These are phyloP conservation scores for Gymnocypris eckloni DNA, from an alignment of 2,797 vertebrate species.

Conservation along the genomic window DNA sequence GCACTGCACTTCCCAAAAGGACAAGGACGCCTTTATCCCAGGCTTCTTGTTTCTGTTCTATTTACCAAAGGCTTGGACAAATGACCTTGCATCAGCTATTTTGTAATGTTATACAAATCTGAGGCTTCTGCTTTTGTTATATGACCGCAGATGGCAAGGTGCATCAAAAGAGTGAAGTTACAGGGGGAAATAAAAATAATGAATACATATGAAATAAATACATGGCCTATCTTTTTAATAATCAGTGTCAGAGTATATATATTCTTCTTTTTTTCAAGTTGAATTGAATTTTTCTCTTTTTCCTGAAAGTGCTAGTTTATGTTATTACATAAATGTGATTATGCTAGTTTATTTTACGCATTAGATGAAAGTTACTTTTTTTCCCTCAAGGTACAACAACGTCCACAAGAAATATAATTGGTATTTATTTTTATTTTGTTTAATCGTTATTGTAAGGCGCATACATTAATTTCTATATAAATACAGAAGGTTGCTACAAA, in stretches of 20 bases:
- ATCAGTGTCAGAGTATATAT: background rate
- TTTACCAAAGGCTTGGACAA: constrained; percentile 51
- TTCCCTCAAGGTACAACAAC: too few relatives aligned
- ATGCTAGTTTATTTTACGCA: too few relatives aligned
- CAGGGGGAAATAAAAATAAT: background rate
- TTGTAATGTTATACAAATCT: constrained; percentile 59
- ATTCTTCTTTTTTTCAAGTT: background rate
- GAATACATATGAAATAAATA: background rate
- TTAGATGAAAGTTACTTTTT: too few relatives aligned
- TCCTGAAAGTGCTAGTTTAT: too few relatives aligned
- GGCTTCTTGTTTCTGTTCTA: constrained; percentile 53
- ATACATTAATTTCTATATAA: background rate
- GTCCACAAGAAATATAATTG: too few relatives aligned
- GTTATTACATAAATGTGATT: too few relatives aligned
- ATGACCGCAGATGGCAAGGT: constrained; percentile 38
- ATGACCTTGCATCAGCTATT: constrained; percentile 37
- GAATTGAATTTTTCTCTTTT: too few relatives aligned
- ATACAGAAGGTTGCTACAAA: background rate
- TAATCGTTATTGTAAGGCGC: background rate
- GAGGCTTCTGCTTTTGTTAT: constrained; percentile 37
- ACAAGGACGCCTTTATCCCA: constrained; percentile 65
- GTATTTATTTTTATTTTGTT: too few relatives aligned
- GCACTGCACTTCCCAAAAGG: constrained; percentile 49
- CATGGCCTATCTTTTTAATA: background rate
- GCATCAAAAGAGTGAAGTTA: background rate